phyloP scores from a whole-genome alignment of 2,797 vertebrate genomes.

The Acipenser oxyrinchus region DNA sequence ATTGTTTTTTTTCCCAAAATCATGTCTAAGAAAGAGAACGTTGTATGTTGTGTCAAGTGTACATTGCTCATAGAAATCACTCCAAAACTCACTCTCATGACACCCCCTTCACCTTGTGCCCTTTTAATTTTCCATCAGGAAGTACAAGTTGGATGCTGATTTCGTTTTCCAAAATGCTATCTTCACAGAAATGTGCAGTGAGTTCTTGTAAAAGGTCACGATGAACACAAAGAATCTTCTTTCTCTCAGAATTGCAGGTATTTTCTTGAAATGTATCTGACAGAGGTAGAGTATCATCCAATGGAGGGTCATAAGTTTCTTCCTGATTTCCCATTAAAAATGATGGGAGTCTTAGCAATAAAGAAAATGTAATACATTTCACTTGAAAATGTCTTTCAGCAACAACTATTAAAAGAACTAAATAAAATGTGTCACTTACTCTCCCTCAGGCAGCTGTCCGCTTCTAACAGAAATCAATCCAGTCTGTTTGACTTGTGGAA shows the following conservation, averaged over 20 bases:
- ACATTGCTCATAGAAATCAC: conserved; percentile 26
- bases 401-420: too few relatives aligned
- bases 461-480: too few relatives aligned
- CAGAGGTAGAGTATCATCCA: conserved; percentile 15
- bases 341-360: too few relatives aligned
- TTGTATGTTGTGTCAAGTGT: conserved; percentile 27
- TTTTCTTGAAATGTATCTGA: neutral
- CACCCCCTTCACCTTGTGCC: conserved; percentile 1
- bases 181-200: conserved; percentile 14
- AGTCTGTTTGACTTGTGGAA: too few relatives aligned
- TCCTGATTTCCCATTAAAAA: conserved; percentile 8
- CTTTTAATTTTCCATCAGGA: conserved; percentile 17
- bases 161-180: conserved; percentile 10
- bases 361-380: too few relatives aligned
- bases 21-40: conserved; percentile 15
- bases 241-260: conserved; percentile 11
- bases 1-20: conserved; percentile 23
- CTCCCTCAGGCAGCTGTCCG: too few relatives aligned
- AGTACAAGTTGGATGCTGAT: conserved; percentile 19
- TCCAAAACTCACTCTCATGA: conserved; percentile 23
- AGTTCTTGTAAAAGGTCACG: conserved; percentile 12
- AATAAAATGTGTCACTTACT: too few relatives aligned
- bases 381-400: too few relatives aligned
- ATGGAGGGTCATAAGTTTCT: conserved; percentile 13
- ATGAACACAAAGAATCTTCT: conserved; percentile 21